Conservation (phyloP, 2,113 vertebrate genomes). For the Gyps fulvus region DNA sequence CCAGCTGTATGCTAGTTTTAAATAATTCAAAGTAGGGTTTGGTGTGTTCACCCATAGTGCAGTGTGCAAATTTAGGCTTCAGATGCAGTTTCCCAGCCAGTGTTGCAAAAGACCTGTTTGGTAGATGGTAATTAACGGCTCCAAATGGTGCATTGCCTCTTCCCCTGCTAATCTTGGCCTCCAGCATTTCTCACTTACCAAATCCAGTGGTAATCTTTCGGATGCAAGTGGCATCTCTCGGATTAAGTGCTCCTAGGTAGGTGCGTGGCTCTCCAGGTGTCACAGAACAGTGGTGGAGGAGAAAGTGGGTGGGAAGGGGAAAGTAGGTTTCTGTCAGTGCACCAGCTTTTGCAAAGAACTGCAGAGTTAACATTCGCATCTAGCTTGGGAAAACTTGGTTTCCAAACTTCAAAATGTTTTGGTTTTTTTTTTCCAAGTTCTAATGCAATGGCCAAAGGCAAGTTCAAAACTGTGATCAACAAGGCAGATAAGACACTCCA, state of each 20-base stretch:
- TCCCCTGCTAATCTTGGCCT: not conserved
- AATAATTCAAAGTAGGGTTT: not conserved
- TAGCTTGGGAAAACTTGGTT: not conserved
- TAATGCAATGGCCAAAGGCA: not conserved
- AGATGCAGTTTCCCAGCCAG: not conserved
- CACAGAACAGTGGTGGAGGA: not conserved
- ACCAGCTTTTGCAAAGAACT: not conserved
- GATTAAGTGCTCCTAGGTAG: not conserved
- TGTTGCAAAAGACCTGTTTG: not conserved
- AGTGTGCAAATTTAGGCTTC: not conserved
- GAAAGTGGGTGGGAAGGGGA: not conserved
- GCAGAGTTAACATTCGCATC: not conserved
- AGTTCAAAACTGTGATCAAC: not conserved
- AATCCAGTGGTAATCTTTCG: not conserved
- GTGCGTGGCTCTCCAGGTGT: accelerated
- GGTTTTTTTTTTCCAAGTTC: not conserved
- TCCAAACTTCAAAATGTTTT: not conserved
- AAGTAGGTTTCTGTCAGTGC: not conserved
- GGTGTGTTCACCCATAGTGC: not conserved
- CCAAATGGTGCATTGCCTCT: not conserved
- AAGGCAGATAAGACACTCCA: not conserved
- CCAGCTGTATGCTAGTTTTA: not conserved
- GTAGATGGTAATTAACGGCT: not conserved
- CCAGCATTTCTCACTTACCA: not conserved
- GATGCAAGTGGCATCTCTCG: not conserved